Percentiles rank a stretch among this genome's conserved stretches.
phyloP scores from a whole-genome alignment of 2,797 vertebrate species.

The Salarias fasciatus region DNA sequence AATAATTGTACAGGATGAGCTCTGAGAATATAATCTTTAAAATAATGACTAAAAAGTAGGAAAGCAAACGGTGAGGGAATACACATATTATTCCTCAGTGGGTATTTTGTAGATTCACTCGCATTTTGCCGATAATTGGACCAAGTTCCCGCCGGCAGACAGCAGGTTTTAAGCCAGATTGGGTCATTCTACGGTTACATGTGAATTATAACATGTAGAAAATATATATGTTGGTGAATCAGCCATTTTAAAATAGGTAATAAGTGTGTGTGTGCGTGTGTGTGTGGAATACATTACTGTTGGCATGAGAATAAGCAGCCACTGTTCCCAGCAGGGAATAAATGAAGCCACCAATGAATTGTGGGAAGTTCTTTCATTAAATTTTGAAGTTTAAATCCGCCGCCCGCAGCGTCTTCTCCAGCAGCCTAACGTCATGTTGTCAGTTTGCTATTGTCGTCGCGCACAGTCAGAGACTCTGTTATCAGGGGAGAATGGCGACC shows the following conservation, averaged over 20 bases:
- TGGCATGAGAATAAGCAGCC: slow-evolving; percentile 46
- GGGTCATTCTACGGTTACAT: slow-evolving; percentile 19
- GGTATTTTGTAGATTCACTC: slow-evolving; percentile 32
- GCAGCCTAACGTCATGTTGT: slow-evolving; percentile 56
- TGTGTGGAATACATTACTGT: slow-evolving; percentile 19
- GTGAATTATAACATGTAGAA: slow-evolving; percentile 23
- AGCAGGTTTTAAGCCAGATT: slow-evolving; percentile 33
- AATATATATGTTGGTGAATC: slow-evolving; percentile 17
- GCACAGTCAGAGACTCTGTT: slow-evolving; percentile 60
- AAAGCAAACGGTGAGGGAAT: slow-evolving; percentile 26
- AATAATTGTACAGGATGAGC: slow-evolving; percentile 42
- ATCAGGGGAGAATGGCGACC: slow-evolving; percentile 67
- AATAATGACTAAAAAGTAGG: slow-evolving; percentile 51
- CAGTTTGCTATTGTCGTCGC: slow-evolving; percentile 63
- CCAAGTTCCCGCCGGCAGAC: slow-evolving; percentile 12
- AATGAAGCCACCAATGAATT: slow-evolving; percentile 53
- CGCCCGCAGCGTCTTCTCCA: slow-evolving; percentile 46
- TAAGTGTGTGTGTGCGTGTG: too few relatives aligned
- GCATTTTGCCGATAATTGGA: slow-evolving; percentile 29
- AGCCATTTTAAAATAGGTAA: background rate
- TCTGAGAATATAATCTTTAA: slow-evolving; percentile 46
- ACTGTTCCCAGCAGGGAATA: slow-evolving; percentile 53
- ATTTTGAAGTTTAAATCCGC: slow-evolving; percentile 71
- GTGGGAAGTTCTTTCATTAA: slow-evolving; percentile 65
- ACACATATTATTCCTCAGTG: slow-evolving; percentile 26